Base-by-base conservation (phyloP, 2,113 vertebrate genomes). In the Ceratotherium simum region DNA sequence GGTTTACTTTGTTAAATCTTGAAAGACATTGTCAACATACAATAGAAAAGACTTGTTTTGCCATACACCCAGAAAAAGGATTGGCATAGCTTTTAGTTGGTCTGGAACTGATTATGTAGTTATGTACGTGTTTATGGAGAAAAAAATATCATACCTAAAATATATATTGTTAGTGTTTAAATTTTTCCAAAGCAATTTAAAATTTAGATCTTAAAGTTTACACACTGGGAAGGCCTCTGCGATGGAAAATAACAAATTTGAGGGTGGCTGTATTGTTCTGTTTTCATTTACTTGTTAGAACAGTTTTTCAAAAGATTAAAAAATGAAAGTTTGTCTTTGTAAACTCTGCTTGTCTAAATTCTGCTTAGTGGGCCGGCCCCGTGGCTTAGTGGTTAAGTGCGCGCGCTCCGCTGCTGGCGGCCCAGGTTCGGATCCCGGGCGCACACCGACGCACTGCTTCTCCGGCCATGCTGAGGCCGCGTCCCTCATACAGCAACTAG, bases 1-100 rank as follows among this genome's bases (percentile, higher is more conserved):
- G 14, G 14, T 80, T 85, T 70, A 39, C 69, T 56, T 95, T 93
- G 85, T 96, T 91, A 86, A 82, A 94, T 97, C 87, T 95, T 85
- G 56, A 83, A 80, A 96, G 33, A 78, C 27, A 69, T 29, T 67
- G 21, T 93, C 85, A 95, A 27, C 14, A 75, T 79, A 36, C 5
- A 51, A 42, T 42, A 76, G 25, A 46, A 85, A 94, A 90, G 58
- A 83, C 8, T 39, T 82, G 0, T 91, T 73, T 60, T 97, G 69
- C 76, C 29, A 93, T 12, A 23, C 1, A 60, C 23, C 79, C 60
- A 29, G 42, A 91, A 64, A 85, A 76, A 82, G 84, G 14, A 60
- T 88, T 42, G 18, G 1, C 39, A 93, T 64, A 46, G 29, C 18
- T 82, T 95, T 97, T 81, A 81, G 31, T 88, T 96, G 51, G 8